Evolutionary conservation across 2,797 vertebrate species (phyloP), one percentile per base, ranked within the genome.

Genomic region (Decapterus maruadsi): DNA sequence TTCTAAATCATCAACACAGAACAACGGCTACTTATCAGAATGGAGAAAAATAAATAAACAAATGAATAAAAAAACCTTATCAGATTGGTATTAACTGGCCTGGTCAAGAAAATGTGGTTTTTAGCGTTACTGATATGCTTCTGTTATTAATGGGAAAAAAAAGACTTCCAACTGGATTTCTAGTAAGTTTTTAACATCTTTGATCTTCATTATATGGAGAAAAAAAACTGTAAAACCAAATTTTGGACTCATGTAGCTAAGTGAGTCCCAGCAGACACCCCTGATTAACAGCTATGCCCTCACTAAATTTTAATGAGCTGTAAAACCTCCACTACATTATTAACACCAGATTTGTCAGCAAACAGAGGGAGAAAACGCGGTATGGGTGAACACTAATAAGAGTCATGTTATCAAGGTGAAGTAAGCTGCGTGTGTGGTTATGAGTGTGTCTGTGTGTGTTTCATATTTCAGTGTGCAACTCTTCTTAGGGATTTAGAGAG

Each of bases 391-490:
- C 68, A 38, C 61, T 55, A 59, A 68, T 51, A 60, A 45, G 48
- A 81, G 46, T 26, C 31, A 48, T 20, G 53, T 58, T 76, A 67
- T 59, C 31, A 61, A 59, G 64, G 67, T 71, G 55, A 69, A 29
- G 22, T 60, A 34, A 40, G 20, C 54, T 42, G 0, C 59, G 38
- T 71, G 46, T 78, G 58, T 22, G 16, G 42, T 19, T 8, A 19
- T 50, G 48, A 4, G n/a, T 22, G 48, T 5, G 54, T 34, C 13
- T 6, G 3, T 38, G 12, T 61, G 8, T 17, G 20, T 16, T 51
- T 22, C 20, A 20, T 54, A 17, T 51, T 51, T 8, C n/a, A 51
- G n/a, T 20, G 29, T n/a, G 17, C 8, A 36, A 36, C 31, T 57
- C 31, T 9, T 56, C 54, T 19, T 19, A 56, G 29, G 54, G 20